These are phyloP conservation scores for Amblyjoppa fuscipennis DNA, from an alignment of 2,888 invertebrate genomes.

Conservation along the genomic window DNA sequence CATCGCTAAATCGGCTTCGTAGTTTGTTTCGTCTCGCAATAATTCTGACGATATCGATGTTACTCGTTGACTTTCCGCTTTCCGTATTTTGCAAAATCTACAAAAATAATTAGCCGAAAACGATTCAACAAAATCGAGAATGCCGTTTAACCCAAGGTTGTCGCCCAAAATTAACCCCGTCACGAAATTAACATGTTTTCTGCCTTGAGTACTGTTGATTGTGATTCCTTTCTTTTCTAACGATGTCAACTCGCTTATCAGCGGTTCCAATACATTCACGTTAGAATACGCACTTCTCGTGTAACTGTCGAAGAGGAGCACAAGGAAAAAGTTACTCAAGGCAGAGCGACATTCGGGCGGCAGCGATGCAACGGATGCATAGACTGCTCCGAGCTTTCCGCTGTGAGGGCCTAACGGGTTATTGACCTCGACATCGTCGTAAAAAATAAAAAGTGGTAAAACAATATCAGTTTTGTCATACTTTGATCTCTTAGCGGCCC, in stretches of 20 bases:
- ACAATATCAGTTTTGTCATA: slow-evolving; percentile 53
- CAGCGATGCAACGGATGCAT: slow-evolving; percentile 68
- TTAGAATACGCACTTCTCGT: slow-evolving; percentile 68
- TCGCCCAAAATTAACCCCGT: slow-evolving; percentile 69
- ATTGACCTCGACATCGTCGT: slow-evolving; percentile 72
- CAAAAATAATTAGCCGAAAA: slow-evolving; percentile 68
- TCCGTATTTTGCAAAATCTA: slow-evolving; percentile 66
- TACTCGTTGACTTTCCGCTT: slow-evolving; percentile 5
- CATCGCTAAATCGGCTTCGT: slow-evolving; percentile 36
- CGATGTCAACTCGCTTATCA: slow-evolving; percentile 69
- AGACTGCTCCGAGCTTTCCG: slow-evolving; percentile 74
- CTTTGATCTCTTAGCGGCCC: slow-evolving; percentile 8
- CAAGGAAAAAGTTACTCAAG: slow-evolving; percentile 73
- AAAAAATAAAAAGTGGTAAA: slow-evolving; percentile 68
- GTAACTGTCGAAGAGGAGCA: slow-evolving; percentile 68
- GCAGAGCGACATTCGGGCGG: slow-evolving; percentile 66
- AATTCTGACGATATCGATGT: slow-evolving; percentile 5
- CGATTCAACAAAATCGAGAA: slow-evolving; percentile 72
- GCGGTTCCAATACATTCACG: slow-evolving; percentile 67
- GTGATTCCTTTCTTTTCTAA: slow-evolving; percentile 67
- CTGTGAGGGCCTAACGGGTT: slow-evolving; percentile 71
- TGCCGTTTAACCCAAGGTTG: slow-evolving; percentile 71
- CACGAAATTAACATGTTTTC: slow-evolving; percentile 23
- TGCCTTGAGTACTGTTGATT: slow-evolving; percentile 51
- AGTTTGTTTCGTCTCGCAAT: slow-evolving; percentile 16